Evolutionary conservation across 2,797 vertebrate genomes (phyloP).

Genomic region (Phylloscopus collybita): DNA sequence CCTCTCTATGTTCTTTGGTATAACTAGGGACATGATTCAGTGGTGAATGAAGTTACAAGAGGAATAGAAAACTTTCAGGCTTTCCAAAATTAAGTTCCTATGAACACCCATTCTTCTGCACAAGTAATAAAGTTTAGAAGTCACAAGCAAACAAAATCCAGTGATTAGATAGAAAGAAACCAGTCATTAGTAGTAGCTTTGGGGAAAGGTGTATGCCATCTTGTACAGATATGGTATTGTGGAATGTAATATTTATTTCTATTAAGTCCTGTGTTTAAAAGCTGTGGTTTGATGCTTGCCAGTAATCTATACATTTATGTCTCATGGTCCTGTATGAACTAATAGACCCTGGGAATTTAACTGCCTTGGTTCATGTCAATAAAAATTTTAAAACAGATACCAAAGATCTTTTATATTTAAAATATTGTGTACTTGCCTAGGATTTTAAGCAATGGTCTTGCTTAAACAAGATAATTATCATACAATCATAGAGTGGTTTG

Average conservation of each 20-base stretch:
- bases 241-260: background rate
- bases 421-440: background rate
- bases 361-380: background rate
- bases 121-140: background rate
- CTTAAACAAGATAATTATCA: background rate
- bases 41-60: background rate
- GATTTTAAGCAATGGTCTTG: background rate
- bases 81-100: background rate
- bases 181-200: background rate
- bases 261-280: background rate
- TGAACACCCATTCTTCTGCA: background rate
- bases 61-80: background rate
- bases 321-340: background rate
- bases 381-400: background rate
- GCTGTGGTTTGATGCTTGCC: background rate
- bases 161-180: background rate
- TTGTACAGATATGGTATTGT: background rate
- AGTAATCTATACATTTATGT: background rate
- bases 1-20: background rate
- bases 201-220: background rate
- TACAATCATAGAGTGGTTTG: background rate
- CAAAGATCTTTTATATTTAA: background rate
- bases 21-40: background rate
- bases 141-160: background rate
- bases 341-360: background rate